Evolutionary conservation across 2,113 vertebrate genomes (phyloP).

Genomic region (Apodemus sylvaticus): DNA sequence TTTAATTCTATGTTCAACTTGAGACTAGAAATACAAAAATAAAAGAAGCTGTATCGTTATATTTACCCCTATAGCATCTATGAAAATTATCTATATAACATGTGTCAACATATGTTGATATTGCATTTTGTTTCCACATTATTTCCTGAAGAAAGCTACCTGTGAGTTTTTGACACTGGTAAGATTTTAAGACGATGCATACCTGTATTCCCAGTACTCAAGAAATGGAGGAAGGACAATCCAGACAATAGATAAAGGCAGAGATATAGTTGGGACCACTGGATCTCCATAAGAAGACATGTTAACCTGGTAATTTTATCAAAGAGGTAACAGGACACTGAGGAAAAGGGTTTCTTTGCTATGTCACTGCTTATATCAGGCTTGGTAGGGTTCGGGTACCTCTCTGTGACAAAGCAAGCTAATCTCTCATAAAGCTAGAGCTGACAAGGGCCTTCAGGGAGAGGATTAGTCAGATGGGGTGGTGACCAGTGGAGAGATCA

Average conservation of each 20-base stretch:
- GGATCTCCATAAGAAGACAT: conserved; percentile 75
- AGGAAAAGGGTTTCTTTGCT: background rate
- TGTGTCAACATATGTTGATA: conserved; percentile 79
- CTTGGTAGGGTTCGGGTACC: background rate
- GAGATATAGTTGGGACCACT: conserved; percentile 50
- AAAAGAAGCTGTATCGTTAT: conserved; percentile 64
- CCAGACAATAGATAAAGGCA: conserved; percentile 72
- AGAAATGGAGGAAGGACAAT: background rate
- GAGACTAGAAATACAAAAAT: background rate
- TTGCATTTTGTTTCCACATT: conserved; percentile 79
- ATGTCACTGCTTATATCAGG: background rate
- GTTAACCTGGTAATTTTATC: conserved; percentile 65
- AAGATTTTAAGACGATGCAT: background rate
- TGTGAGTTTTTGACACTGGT: conserved; percentile 76
- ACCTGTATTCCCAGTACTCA: background rate
- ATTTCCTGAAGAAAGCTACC: conserved; percentile 82
- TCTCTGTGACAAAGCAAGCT: background rate
- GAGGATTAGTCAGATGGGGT: background rate
- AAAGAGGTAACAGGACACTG: background rate
- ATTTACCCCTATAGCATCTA: conserved; percentile 63
- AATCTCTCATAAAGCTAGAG: background rate
- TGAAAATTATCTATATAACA: conserved; percentile 77
- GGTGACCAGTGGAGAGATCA: rapidly evolving
- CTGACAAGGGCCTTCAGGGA: background rate
- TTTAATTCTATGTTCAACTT: background rate